Conservation (phyloP, 2,888 invertebrate genomes). For the Drosophila quasianomalipes region DNA sequence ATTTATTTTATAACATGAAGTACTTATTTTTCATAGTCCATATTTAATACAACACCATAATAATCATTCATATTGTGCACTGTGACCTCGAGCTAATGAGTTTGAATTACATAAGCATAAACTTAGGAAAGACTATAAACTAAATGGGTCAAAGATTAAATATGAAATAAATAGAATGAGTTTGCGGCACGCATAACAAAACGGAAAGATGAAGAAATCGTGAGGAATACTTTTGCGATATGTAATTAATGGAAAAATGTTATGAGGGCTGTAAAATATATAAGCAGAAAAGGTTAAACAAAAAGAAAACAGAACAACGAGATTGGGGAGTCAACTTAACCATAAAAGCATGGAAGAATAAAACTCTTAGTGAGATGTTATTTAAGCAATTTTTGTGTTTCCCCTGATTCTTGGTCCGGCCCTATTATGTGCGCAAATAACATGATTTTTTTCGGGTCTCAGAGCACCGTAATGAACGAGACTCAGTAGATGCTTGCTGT, state of each 20-base stretch:
- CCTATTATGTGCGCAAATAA: background rate
- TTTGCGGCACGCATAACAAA: background rate
- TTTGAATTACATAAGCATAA: background rate
- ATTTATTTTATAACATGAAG: background rate
- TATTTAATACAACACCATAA: background rate
- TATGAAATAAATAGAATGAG: background rate
- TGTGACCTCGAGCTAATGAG: background rate
- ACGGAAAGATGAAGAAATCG: background rate
- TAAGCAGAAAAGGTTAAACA: background rate
- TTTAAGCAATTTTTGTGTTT: background rate
- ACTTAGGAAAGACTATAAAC: background rate
- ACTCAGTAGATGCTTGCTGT: background rate
- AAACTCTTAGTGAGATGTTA: background rate
- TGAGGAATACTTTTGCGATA: background rate
- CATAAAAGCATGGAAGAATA: background rate
- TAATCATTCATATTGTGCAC: background rate
- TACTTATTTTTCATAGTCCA: background rate
- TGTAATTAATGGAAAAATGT: background rate
- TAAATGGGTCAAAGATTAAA: background rate
- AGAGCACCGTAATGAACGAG: background rate
- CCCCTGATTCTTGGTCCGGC: background rate
- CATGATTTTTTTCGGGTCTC: background rate
- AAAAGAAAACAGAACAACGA: background rate
- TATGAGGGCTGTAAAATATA: background rate
- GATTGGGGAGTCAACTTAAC: background rate